Percentiles rank a stretch among this genome's conserved stretches.
Evolutionary conservation across 1,140 invertebrate genomes (phyloP).

Genomic region (Chionoecetes opilio): DNA sequence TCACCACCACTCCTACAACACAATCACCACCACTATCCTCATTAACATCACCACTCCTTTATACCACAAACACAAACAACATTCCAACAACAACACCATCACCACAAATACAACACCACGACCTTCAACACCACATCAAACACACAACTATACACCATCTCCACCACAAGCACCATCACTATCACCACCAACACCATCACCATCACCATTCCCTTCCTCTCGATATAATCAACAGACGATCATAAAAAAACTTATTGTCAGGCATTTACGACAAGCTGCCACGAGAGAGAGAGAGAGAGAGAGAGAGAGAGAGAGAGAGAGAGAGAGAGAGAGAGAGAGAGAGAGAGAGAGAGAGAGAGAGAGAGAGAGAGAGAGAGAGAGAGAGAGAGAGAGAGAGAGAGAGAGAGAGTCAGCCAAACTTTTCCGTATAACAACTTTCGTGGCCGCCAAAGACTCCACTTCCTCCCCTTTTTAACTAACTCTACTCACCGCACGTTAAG

Average conservation of each 20-base stretch:
- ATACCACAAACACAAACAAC: too few species aligned
- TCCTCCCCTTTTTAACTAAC: neutral
- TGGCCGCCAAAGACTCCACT: neutral
- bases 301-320: conserved; percentile 52
- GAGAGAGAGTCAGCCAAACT: neutral
- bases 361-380: neutral
- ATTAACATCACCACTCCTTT: too few species aligned
- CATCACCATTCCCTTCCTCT: too few species aligned
- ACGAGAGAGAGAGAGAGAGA: conserved; percentile 56
- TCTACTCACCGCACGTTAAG: too few species aligned
- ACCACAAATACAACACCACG: too few species aligned
- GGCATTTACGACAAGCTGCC: neutral
- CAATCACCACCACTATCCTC: too few species aligned
- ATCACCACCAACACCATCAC: too few species aligned
- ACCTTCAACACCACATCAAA: too few species aligned
- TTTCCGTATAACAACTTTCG: neutral
- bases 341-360: conserved; percentile 39
- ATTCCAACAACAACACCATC: too few species aligned
- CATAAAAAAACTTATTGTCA: conserved; percentile 49
- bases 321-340: conserved; percentile 54
- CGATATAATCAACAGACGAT: conserved; percentile 41
- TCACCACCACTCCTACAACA: too few species aligned
- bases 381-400: neutral
- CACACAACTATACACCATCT: too few species aligned
- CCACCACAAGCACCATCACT: too few species aligned